Evolutionary conservation across 30 jellyfish, hydroid and myxozoan species (phyloP), one percentile per base, ranked within the genome.

Genomic region (Sanderia malayensis): DNA sequence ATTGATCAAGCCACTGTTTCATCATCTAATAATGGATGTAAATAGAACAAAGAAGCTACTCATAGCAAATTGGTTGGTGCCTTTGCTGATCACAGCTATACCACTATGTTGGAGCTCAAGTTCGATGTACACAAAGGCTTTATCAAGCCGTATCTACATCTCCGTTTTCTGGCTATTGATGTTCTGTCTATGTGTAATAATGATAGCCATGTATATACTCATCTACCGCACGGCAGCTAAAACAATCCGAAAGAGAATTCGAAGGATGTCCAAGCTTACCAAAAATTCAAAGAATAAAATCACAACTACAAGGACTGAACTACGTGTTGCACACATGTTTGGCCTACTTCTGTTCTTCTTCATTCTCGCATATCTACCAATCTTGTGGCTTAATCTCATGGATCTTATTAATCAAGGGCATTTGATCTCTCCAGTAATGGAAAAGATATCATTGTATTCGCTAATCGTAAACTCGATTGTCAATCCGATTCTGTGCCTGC

Each of bases 401-500:
- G 85, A 59, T 46, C 61, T 87, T 4, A 34, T 81, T 27, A 73
- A 70, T 26, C n/a, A n/a, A n/a, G n/a, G n/a, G n/a, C n/a, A n/a
- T n/a, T n/a, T n/a, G 55, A 41, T 41, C 55, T 41, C 8, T 15
- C 62, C 53, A 28, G 45, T 24, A 37, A 25, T 80, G 21, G 82
- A 68, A 9, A 64, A 65, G 1, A 31, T 61, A 7, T 27, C 80
- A 28, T 26, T 71, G 25, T 86, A 86, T 55, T 70, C 78, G 11
- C 79, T 88, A 15, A 63, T 81, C 46, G 32, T 63, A 23, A 88
- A 88, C 59, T 82, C 95, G 9, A 27, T 81, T 21, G 97, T 88
- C 61, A 88, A 88, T 58, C 97, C 97, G 9, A 34, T 88, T 20
- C 88, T 88, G 26, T 88, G 97, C 80, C 79, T 88, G 76, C 84